Percentiles rank a stretch among this genome's conserved stretches.
Conservation (phyloP, 2,888 invertebrate genomes). For the Incurvaria masculella region DNA sequence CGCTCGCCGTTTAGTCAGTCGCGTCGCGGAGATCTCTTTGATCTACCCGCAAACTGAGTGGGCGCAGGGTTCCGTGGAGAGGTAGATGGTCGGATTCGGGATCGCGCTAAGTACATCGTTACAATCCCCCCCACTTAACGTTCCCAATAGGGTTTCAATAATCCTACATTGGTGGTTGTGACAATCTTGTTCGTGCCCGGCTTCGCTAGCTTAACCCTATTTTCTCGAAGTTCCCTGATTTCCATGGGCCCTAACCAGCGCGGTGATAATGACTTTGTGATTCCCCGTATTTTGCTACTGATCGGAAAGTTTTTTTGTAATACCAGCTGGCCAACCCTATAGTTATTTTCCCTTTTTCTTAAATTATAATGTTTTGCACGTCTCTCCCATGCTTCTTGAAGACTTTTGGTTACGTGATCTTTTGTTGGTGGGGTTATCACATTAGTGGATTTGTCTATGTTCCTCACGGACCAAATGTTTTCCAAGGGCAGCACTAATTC, state of each 20-base stretch:
- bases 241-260: background rate
- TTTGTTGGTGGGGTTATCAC: background rate
- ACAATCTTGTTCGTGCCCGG: background rate
- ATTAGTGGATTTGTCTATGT: background rate
- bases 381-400: background rate
- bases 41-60: no score
- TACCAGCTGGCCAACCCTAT: background rate
- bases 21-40: no score
- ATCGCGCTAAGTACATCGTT: constrained; percentile 3
- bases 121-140: constrained; percentile 7
- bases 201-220: background rate
- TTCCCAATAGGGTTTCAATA: constrained; percentile 1
- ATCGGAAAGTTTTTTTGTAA: background rate
- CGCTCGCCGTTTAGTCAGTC: no score
- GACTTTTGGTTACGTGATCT: background rate
- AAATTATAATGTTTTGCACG: background rate
- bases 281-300: background rate
- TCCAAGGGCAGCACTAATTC: background rate
- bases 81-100: no score
- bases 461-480: background rate
- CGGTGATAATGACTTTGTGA: background rate
- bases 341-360: background rate
- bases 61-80: no score
- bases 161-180: background rate
- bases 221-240: background rate